Evolutionary conservation across 2,797 vertebrate species (phyloP).

Genomic region (Eleutherodactylus coqui): DNA sequence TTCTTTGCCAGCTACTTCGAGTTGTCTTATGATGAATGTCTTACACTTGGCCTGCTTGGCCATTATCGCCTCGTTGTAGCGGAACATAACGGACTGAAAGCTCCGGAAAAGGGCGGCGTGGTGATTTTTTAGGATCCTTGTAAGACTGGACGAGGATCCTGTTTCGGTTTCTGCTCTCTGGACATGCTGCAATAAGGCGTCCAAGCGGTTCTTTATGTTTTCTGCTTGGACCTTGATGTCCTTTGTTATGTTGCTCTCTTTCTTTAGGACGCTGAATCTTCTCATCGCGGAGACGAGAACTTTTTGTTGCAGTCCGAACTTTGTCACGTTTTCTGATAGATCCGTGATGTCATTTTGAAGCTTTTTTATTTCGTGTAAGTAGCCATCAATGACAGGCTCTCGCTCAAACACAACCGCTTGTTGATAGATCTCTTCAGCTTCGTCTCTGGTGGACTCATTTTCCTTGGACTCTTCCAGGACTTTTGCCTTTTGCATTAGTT

Average conservation of each 20-base stretch:
- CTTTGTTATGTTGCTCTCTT: constrained; percentile 84
- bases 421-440: constrained; percentile 74
- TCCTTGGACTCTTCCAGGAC: constrained; percentile 74
- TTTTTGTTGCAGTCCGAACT: constrained; percentile 89
- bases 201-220: constrained; percentile 80
- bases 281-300: constrained; percentile 88
- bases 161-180: constrained; percentile 81
- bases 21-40: constrained; percentile 89
- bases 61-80: constrained; percentile 86
- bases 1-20: constrained; percentile 88
- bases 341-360: constrained; percentile 83
- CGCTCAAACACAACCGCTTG: constrained; percentile 91
- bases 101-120: constrained; percentile 78
- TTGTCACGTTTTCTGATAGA: constrained; percentile 82
- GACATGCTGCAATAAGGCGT: constrained; percentile 79
- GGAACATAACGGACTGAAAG: constrained; percentile 85
- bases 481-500: constrained; percentile 82
- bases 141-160: constrained; percentile 75
- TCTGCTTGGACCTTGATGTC: constrained; percentile 90
- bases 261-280: constrained; percentile 93
- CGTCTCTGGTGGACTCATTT: constrained; percentile 62
- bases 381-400: constrained; percentile 86
- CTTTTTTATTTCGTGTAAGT: constrained; percentile 84
- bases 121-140: constrained; percentile 85
- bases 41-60: constrained; percentile 91